Conservation (phyloP, 2,888 invertebrate species). For the Cosmopolites sordidus region DNA sequence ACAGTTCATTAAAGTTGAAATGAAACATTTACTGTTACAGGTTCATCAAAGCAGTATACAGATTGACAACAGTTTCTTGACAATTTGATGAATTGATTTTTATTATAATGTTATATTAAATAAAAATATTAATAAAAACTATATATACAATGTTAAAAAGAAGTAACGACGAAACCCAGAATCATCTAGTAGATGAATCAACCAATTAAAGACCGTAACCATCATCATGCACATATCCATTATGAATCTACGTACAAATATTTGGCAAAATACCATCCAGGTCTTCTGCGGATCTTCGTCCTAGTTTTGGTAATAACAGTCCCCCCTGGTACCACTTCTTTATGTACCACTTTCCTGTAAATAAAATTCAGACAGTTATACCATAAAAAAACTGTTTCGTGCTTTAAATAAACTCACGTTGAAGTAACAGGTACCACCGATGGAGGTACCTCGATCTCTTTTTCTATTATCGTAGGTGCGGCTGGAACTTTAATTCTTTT, state of each 20-base stretch:
- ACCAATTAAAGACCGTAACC: no score
- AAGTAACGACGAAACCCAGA: no score
- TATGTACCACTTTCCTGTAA: constrained; percentile 11
- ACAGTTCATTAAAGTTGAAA: no score
- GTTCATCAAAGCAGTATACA: no score
- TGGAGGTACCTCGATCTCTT: constrained; percentile 36
- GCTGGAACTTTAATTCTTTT: constrained; percentile 42
- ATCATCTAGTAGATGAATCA: no score
- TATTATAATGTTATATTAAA: no score
- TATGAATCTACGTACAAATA: constrained; percentile 35
- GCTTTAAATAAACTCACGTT: constrained; percentile 16
- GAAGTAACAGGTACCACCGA: constrained; percentile 23
- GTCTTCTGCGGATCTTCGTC: constrained; percentile 32
- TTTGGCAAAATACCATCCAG: constrained; percentile 31
- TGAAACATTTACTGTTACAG: no score
- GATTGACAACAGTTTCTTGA: no score
- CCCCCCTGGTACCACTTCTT: constrained; percentile 18
- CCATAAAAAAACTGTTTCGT: constrained; percentile 2
- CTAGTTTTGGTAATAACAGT: constrained; percentile 26
- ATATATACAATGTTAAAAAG: no score
- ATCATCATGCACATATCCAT: no score
- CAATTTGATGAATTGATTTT: no score
- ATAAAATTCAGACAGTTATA: background rate
- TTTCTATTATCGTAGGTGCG: constrained; percentile 42
- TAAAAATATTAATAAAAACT: no score